These are phyloP conservation scores for Chrysoperla carnea DNA, from an alignment of 1,140 invertebrate species.

Conservation along the genomic window DNA sequence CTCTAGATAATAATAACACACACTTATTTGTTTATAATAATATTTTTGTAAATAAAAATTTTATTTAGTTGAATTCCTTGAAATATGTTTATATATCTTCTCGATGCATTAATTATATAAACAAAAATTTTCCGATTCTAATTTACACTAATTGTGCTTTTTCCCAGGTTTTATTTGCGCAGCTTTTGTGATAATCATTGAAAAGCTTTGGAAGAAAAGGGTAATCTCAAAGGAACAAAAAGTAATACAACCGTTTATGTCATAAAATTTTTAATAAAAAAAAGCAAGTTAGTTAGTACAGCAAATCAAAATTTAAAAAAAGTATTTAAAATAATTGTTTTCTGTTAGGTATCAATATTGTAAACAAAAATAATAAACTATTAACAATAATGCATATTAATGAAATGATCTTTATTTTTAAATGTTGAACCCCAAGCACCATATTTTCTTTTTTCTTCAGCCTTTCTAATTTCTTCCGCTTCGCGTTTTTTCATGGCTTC, in stretches of 20 bases:
- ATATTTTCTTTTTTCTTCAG: constrained; percentile 30
- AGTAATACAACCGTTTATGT: constrained; percentile 38
- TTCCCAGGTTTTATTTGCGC: constrained; percentile 34
- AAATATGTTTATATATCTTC: too few relatives aligned
- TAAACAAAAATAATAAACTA: not conserved
- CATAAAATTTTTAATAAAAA: constrained; percentile 12
- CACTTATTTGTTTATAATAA: too few relatives aligned
- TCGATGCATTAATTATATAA: too few relatives aligned
- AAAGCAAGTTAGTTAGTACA: too few relatives aligned
- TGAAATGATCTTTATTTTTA: constrained; percentile 51
- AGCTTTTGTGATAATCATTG: constrained; percentile 28
- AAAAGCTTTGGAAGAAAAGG: constrained; percentile 30
- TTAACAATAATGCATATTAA: constrained; percentile 47
- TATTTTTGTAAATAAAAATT: too few relatives aligned
- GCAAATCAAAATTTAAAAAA: too few relatives aligned
- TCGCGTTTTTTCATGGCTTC: constrained; percentile 14
- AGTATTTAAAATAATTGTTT: too few relatives aligned
- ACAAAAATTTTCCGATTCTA: too few relatives aligned
- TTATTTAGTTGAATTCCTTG: too few relatives aligned
- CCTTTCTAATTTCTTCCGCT: constrained; percentile 18
- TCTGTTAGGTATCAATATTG: too few relatives aligned
- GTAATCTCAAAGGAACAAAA: constrained; percentile 26
- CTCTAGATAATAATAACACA: too few relatives aligned
- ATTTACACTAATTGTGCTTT: constrained; percentile 4
- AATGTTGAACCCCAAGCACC: constrained; percentile 49